A percentile compares a stretch with the other conserved stretches of the same genome.
Conservation (phyloP, 2,888 invertebrate genomes). For the Sturmia bella region DNA sequence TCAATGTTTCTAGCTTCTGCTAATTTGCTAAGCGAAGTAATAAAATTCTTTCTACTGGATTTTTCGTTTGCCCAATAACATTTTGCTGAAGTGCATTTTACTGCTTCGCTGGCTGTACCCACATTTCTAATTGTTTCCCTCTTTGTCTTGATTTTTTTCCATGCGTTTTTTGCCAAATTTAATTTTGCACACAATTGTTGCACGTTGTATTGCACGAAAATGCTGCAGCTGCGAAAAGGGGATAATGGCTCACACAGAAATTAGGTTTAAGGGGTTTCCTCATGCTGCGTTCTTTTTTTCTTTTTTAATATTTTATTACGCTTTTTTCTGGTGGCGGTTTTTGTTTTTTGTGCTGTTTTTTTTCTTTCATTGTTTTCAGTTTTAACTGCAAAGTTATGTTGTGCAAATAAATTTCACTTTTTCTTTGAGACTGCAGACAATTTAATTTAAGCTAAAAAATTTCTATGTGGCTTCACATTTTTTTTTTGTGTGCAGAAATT, state of each 20-base stretch:
- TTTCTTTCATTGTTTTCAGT: slow-evolving; percentile 32
- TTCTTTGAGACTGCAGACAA: not conserved
- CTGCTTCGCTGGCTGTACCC: not conserved
- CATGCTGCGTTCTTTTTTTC: not conserved
- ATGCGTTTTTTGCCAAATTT: slow-evolving; percentile 12
- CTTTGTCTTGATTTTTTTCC: not conserved
- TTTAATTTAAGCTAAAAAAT: slow-evolving; percentile 38
- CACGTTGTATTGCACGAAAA: slow-evolving; percentile 35
- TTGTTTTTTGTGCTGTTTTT: slow-evolving; percentile 37
- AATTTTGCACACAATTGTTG: slow-evolving; percentile 56
- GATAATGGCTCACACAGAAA: slow-evolving; percentile 35
- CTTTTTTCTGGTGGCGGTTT: slow-evolving; percentile 13
- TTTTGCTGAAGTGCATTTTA: too few relatives aligned
- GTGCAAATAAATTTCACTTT: not conserved
- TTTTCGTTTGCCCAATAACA: too few relatives aligned
- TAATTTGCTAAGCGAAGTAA: too few relatives aligned
- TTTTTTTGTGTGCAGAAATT: too few relatives aligned
- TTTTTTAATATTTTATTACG: slow-evolving; percentile 10
- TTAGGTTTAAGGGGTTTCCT: slow-evolving; percentile 52
- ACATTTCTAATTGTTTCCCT: not conserved
- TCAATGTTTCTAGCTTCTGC: too few relatives aligned
- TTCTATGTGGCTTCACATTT: not conserved
- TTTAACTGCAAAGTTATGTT: too few relatives aligned
- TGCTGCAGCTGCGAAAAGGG: not conserved
- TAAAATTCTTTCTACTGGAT: too few relatives aligned